Evolutionary conservation across 2,113 vertebrate genomes (phyloP).

Genomic region (Isurus oxyrinchus): DNA sequence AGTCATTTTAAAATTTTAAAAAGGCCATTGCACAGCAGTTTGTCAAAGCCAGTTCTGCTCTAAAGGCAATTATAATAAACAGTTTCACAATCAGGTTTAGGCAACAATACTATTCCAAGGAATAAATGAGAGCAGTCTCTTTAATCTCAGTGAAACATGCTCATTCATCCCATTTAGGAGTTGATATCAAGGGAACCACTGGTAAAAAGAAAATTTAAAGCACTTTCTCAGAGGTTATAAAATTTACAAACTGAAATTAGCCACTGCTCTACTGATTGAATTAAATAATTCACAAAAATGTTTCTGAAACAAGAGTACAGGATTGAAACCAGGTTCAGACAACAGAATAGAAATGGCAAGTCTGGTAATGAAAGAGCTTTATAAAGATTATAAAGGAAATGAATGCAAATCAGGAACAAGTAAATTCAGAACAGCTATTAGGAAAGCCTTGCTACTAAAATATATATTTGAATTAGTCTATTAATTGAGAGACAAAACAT

Average conservation of each 20-base stretch:
- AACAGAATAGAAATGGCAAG: neutral
- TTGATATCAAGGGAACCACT: neutral
- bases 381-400: neutral
- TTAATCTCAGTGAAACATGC: neutral
- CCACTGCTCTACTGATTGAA: neutral
- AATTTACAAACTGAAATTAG: neutral
- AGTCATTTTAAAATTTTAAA: neutral
- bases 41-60: neutral
- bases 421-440: neutral
- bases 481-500: neutral
- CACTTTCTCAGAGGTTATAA: neutral
- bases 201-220: neutral
- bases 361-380: neutral
- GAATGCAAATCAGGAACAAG: neutral
- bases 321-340: neutral
- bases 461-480: neutral
- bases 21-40: slow-evolving; percentile 1
- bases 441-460: neutral
- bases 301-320: neutral
- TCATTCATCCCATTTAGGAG: neutral
- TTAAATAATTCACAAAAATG: neutral
- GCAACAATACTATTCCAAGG: neutral
- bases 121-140: neutral
- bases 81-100: neutral
- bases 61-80: slow-evolving; percentile 15